Base-by-base conservation (phyloP, 2,113 vertebrate genomes). In the Oreochromis spilurus region DNA sequence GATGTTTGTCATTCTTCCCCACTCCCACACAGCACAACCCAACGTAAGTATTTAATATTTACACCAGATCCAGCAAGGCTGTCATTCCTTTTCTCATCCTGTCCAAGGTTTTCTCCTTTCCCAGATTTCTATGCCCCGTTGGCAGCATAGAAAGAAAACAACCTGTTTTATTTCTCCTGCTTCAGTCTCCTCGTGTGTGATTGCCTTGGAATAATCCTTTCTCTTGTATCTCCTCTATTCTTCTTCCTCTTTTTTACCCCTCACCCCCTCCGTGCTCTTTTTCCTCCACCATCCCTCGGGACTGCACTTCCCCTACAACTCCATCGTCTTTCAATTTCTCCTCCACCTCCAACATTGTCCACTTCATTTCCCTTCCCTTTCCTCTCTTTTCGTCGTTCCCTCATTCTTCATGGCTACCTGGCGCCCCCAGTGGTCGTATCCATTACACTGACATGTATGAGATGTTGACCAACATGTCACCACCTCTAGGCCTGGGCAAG, bases 391-490 rank as follows among this genome's bases (percentile, higher is more conserved):
- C 86, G 78, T 82, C 85, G 50, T 50, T 84, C 93, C 91, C 91
- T 93, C 89, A 86, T 82, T 52, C 85, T 34, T 88, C 92, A 91
- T 89, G 91, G 89, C 90, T 93, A 84, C 91, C 85, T 91, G 94
- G 92, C 84, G 21, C 91, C 90, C 92, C 93, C 94, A 99, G 99
- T 97, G 98, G 99, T 96, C 98, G 99, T 96, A 99, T 99, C 97
- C 98, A 99, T 99, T 99, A 99, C 97, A 99, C 97, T 97, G 98
- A 99, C 97, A 99, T 99, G 99, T 99, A 99, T 98, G 98, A 99
- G 97, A 99, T 99, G 98, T 97, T 99, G 98, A 99, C 98, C 96
- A 97, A 98, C 97, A 99, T 99, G 99, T 99, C 98, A 94, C 99
- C 99, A 94, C 99, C 99, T 92, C 98, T 99, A 97, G 99, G 99